These are phyloP conservation scores for Tiaroga cobitis DNA, from an alignment of 2,797 vertebrate genomes.

Conservation along the genomic window DNA sequence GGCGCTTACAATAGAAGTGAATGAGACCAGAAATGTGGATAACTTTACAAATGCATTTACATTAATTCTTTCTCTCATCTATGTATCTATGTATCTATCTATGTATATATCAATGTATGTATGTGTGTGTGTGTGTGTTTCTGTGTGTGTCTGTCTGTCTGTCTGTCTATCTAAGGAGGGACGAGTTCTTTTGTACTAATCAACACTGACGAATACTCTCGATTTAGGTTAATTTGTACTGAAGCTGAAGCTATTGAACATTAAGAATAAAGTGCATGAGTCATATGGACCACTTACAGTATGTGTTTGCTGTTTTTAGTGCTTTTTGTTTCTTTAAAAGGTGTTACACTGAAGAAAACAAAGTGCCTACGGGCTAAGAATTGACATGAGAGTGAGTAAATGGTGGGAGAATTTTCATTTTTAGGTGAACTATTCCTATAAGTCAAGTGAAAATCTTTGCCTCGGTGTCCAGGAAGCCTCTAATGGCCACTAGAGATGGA, in stretches of 20 bases:
- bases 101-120: too few species aligned
- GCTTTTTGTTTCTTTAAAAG: background rate
- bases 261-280: background rate
- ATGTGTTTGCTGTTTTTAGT: background rate
- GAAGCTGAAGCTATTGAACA: background rate
- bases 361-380: background rate
- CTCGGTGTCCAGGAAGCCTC: conserved; percentile 9
- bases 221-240: background rate
- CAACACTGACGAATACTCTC: background rate
- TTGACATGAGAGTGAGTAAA: background rate
- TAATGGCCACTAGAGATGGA: conserved; percentile 37
- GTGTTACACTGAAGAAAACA: background rate
- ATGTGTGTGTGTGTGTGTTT: too few species aligned
- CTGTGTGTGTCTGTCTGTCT: background rate
- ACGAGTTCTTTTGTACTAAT: background rate
- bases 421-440: background rate
- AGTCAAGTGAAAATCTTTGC: conserved; percentile 14
- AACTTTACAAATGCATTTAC: too few species aligned
- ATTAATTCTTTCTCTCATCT: too few species aligned
- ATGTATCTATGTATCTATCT: too few species aligned
- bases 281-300: background rate
- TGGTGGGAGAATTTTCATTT: background rate
- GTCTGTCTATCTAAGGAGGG: background rate
- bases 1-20: too few species aligned
- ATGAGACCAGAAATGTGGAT: too few species aligned